Percentiles rank a stretch among this genome's conserved stretches.
These are phyloP conservation scores for Callitettix versicolor DNA, from an alignment of 1,140 invertebrate genomes.

Conservation along the genomic window DNA sequence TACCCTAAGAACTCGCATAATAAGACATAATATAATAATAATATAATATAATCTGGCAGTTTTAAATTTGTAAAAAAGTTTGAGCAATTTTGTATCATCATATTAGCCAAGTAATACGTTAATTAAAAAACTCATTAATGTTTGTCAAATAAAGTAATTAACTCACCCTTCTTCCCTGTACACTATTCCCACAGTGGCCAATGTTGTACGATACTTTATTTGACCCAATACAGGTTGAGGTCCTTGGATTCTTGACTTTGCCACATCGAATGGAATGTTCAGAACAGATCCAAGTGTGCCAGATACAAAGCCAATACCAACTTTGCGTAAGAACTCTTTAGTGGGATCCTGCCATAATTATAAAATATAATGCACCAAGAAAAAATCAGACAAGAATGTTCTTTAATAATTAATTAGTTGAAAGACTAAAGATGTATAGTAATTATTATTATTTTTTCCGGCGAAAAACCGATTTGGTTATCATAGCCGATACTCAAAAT, in stretches of 20 bases:
- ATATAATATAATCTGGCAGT: too few species aligned
- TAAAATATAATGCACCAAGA: background rate
- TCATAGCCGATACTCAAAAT: too few species aligned
- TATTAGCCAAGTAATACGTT: too few species aligned
- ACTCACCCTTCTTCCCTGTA: constrained; percentile 78
- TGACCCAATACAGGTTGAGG: constrained; percentile 62
- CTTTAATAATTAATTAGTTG: background rate
- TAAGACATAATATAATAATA: too few species aligned
- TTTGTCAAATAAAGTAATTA: too few species aligned
- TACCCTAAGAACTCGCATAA: too few species aligned
- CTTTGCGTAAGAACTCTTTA: constrained; percentile 55
- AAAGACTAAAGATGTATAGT: background rate
- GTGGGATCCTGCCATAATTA: constrained; percentile 53
- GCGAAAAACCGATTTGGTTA: too few species aligned
- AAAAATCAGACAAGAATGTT: background rate
- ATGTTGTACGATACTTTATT: constrained; percentile 68
- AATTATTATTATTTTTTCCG: too few species aligned
- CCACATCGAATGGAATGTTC: constrained; percentile 94
- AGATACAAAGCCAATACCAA: constrained; percentile 71
- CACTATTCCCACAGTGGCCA: constrained; percentile 60
- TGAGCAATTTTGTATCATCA: too few species aligned
- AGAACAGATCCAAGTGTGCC: constrained; percentile 73
- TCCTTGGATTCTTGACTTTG: constrained; percentile 88
- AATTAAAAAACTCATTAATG: too few species aligned
- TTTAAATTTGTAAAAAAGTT: too few species aligned